Conservation (phyloP, 2,113 vertebrate genomes). For the Dipodomys stephensi region DNA sequence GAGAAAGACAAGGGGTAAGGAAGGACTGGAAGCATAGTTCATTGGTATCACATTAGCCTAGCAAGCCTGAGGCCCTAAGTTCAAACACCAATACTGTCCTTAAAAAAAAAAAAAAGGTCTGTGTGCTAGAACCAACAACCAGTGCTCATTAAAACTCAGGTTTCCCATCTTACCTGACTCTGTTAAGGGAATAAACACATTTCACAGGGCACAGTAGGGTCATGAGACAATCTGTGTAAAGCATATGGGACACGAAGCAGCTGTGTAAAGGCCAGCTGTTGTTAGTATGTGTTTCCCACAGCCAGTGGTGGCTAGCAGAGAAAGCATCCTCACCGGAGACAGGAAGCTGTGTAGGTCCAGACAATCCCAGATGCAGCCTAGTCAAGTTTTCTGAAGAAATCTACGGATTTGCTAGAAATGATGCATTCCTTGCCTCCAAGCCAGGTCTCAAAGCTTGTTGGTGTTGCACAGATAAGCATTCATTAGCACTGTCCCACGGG, state of each 20-base stretch:
- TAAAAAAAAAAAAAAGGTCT: too few relatives aligned
- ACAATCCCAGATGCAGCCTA: not conserved
- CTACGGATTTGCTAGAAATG: not conserved
- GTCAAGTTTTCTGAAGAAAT: not conserved
- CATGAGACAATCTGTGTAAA: not conserved
- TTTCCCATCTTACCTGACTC: not conserved
- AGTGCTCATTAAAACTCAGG: not conserved
- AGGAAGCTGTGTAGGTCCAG: not conserved
- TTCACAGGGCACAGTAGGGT: not conserved
- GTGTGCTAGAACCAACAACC: not conserved
- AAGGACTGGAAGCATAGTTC: not conserved
- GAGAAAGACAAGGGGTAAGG: not conserved
- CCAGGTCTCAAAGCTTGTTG: not conserved
- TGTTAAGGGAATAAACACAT: not conserved
- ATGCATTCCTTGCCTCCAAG: not conserved
- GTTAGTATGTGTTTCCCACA: accelerated
- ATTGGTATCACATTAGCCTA: not conserved
- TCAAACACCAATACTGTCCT: too few relatives aligned
- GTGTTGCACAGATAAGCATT: not conserved
- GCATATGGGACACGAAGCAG: not conserved
- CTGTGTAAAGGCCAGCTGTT: not conserved
- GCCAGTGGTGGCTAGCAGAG: not conserved
- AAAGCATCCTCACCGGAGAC: not conserved
- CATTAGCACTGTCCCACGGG: not conserved
- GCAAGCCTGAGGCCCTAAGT: not conserved